A percentile compares a stretch with the other conserved stretches of the same genome.
phyloP scores from a whole-genome alignment of 2,888 invertebrate genomes.

The Frankliniella intonsa region DNA sequence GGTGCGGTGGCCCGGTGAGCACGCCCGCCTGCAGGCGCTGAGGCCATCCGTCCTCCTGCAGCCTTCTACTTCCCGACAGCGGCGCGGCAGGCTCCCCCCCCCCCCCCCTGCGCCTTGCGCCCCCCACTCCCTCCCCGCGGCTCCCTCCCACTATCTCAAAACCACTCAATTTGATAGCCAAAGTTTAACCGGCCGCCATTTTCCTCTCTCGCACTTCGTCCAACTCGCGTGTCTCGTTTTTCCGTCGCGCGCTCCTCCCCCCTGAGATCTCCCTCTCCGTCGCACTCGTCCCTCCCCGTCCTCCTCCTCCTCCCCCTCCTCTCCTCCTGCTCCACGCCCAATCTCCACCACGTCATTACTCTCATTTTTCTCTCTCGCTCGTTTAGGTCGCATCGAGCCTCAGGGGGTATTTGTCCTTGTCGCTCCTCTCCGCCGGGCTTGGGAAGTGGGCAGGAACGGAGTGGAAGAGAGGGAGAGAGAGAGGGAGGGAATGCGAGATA shows the following conservation, averaged over 20 bases:
- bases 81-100: no score
- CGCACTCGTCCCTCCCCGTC: not conserved
- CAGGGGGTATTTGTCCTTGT: not conserved
- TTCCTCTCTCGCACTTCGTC: not conserved
- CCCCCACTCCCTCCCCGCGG: not conserved
- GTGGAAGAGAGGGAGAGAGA: not conserved
- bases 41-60: no score
- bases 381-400: conserved; percentile 24
- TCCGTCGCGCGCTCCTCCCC: not conserved
- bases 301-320: not conserved
- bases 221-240: not conserved
- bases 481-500: not conserved
- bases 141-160: conserved; percentile 10
- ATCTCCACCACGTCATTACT: conserved; percentile 24
- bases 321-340: not conserved
- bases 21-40: no score
- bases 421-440: not conserved
- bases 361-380: conserved; percentile 24
- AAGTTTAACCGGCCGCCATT: conserved; percentile 11
- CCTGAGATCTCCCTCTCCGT: not conserved
- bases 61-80: no score
- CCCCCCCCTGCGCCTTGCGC: no score
- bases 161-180: conserved; percentile 26
- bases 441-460: not conserved
- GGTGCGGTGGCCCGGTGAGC: no score